A percentile compares a stretch with the other conserved stretches of the same genome.
Conservation (phyloP, 2,888 invertebrate species). For the Ypsolopha scabrella region DNA sequence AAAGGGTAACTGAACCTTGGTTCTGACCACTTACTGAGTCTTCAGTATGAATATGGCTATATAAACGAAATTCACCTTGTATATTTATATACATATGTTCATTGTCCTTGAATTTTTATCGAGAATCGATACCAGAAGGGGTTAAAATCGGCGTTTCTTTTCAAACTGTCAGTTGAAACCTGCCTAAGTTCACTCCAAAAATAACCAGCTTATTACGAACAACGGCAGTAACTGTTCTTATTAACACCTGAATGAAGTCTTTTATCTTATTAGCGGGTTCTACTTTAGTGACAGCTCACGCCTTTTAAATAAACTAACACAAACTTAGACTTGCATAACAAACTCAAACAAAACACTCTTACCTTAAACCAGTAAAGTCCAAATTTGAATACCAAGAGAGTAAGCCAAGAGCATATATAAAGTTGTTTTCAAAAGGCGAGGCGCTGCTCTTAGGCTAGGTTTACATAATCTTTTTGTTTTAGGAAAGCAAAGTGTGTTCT, state of each 20-base stretch:
- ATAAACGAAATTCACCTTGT: too few species aligned
- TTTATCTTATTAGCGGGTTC: conserved; percentile 45
- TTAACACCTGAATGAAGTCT: conserved; percentile 36
- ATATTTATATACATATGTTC: too few species aligned
- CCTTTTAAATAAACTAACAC: conserved; percentile 2
- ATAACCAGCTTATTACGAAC: conserved; percentile 4
- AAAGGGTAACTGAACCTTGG: too few species aligned
- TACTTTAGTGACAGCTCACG: conserved; percentile 12
- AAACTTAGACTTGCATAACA: background rate
- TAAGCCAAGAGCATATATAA: background rate
- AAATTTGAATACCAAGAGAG: background rate
- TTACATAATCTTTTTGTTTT: conserved; percentile 3
- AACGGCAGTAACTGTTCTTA: conserved; percentile 31
- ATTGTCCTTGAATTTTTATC: too few species aligned
- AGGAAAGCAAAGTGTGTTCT: background rate
- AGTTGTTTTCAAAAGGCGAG: background rate
- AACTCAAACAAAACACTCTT: background rate
- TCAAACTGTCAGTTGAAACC: too few species aligned
- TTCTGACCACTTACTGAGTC: too few species aligned
- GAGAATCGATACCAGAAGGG: too few species aligned
- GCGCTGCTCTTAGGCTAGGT: background rate
- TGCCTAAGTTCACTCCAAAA: too few species aligned
- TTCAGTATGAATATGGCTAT: background rate
- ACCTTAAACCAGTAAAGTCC: background rate
- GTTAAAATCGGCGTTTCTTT: too few species aligned